Conservation (phyloP, 2,113 vertebrate species). For the Poecilia latipinna region DNA sequence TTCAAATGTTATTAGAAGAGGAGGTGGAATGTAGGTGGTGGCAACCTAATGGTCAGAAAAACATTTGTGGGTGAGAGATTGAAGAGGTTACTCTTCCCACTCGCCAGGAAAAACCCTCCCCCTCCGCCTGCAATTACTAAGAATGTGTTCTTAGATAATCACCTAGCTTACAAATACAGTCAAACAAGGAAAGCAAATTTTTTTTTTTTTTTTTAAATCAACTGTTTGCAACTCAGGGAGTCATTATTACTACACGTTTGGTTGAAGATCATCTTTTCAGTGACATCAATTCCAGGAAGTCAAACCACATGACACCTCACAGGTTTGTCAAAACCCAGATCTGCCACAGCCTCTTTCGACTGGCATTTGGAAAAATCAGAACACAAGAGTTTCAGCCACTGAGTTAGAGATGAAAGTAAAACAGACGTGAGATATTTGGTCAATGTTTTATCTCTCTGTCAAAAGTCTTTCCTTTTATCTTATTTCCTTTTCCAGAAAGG, state of each 20-base stretch:
- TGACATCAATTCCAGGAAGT: slow-evolving; percentile 13
- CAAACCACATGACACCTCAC: not conserved
- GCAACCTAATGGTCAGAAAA: slow-evolving; percentile 25
- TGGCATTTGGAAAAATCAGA: slow-evolving; percentile 9
- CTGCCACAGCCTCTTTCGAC: slow-evolving; percentile 4
- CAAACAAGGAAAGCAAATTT: not conserved
- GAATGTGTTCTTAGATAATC: slow-evolving; percentile 36
- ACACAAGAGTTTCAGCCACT: slow-evolving; percentile 19
- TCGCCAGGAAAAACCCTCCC: slow-evolving; percentile 37
- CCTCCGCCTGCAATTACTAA: slow-evolving; percentile 11
- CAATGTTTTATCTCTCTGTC: not conserved
- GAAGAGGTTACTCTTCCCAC: slow-evolving; percentile 26
- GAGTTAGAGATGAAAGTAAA: slow-evolving; percentile 27
- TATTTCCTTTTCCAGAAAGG: not conserved
- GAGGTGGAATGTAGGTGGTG: slow-evolving; percentile 3
- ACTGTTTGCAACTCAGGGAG: not conserved
- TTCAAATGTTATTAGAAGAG: slow-evolving; percentile 7
- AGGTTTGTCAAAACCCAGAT: slow-evolving; percentile 11
- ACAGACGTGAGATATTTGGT: not conserved
- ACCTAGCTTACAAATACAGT: slow-evolving; percentile 5
- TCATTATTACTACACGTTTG: not conserved
- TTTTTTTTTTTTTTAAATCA: not conserved
- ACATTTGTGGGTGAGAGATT: slow-evolving; percentile 27
- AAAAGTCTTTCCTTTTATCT: not conserved
- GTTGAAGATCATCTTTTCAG: not conserved